Percentiles rank a stretch among this genome's conserved stretches.
Evolutionary conservation across 2,888 invertebrate genomes (phyloP).

Genomic region (Lathronympha strigana): DNA sequence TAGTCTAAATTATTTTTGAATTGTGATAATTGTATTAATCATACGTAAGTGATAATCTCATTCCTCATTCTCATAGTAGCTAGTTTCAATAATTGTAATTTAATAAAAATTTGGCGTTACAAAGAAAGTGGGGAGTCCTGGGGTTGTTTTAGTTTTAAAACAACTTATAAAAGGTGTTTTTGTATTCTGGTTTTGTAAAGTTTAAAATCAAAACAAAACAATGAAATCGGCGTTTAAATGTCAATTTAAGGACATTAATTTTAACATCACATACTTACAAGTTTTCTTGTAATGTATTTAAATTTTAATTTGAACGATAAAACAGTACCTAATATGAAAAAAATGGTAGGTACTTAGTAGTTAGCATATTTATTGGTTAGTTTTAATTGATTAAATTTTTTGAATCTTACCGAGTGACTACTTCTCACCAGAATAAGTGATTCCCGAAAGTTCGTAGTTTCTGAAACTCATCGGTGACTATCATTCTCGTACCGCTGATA

Average conservation of each 20-base stretch:
- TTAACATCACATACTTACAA: not conserved
- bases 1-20: not conserved
- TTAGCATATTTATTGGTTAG: no score
- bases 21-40: slow-evolving; percentile 18
- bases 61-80: slow-evolving; percentile 30
- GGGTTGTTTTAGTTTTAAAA: slow-evolving; percentile 6
- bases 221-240: not conserved
- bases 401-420: no score
- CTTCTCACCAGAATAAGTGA: no score
- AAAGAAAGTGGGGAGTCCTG: not conserved
- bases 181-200: not conserved
- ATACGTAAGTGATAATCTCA: slow-evolving; percentile 35
- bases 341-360: no score
- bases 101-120: not conserved
- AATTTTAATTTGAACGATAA: not conserved
- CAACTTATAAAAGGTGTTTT: not conserved
- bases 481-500: no score
- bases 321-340: no score
- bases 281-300: not conserved
- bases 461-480: no score
- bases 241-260: not conserved
- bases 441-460: no score
- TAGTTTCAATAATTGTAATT: not conserved
- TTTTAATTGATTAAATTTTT: no score
- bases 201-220: not conserved